Evolutionary conservation across 1,140 invertebrate genomes (phyloP), one percentile per base, ranked within the genome.

Genomic region (Notospermus geniculatus): DNA sequence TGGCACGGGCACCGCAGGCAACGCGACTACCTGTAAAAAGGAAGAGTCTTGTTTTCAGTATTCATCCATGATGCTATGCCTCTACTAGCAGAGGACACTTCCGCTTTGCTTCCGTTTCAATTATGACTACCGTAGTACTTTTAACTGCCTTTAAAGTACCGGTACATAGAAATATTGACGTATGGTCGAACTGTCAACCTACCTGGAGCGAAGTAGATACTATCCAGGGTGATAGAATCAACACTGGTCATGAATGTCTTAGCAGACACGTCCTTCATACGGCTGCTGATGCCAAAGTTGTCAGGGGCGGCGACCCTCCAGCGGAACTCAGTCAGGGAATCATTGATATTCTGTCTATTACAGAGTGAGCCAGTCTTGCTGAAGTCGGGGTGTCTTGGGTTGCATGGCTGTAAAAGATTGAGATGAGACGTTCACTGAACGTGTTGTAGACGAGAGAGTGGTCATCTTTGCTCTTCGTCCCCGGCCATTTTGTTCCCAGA

Each of bases 181-280:
- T 36, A 4, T 7, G 32, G 15, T 4, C 46, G 4, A 52, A 27
- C 4, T 52, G 25, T 52, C n/a, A 15, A 60, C 57, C 32, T 58
- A 81, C 81, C 81, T 67, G 71, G 65, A 32, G 70, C 60, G 60
- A 81, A 82, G 59, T 83, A 83, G 23, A 83, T 78, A 57, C 80
- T 81, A 64, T 83, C 81, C 5, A 83, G 69, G 0, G 75, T 74
- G 43, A 79, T 76, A 11, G 50, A 56, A 39, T 74, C 69, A 11
- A 79, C 75, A n/a, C 68, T 67, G 2, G 80, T 70, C 55, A 83
- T 81, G 60, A 78, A 81, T 17, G 80, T 77, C 25, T 70, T 72
- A 7, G 77, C 72, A 43, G 75, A 72, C 1, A 82, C 68, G 60
- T 80, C 72, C 36, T 70, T 60, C 13, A 82, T 59, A 19, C 71